Evolutionary conservation across 2,797 vertebrate species (phyloP).

Genomic region (Semotilus atromaculatus): DNA sequence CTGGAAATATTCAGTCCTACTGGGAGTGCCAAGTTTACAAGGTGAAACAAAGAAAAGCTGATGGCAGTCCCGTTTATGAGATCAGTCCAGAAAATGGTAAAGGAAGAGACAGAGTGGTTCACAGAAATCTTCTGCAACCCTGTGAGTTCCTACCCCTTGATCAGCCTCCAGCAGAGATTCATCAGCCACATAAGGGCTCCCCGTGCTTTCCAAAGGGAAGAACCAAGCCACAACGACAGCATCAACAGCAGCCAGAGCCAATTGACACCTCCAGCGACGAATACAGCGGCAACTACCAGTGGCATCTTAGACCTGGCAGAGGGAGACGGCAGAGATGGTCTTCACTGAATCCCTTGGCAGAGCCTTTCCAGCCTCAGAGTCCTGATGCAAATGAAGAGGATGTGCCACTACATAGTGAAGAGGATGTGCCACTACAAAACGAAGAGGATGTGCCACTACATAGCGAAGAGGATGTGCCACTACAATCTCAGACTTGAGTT

Average conservation of each 20-base stretch:
- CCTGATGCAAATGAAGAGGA: too few relatives aligned
- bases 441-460: too few relatives aligned
- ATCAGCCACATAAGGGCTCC: neutral
- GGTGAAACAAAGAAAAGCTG: too few relatives aligned
- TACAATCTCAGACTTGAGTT: too few relatives aligned
- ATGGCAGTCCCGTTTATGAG: too few relatives aligned
- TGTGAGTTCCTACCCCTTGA: conserved; percentile 36
- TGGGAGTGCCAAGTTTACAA: too few relatives aligned
- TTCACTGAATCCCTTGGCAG: neutral
- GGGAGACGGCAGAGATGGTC: neutral
- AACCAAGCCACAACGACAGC: neutral
- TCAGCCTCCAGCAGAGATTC: neutral
- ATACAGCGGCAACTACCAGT: neutral
- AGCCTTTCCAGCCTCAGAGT: neutral
- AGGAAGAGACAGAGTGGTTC: too few relatives aligned
- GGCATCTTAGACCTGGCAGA: neutral
- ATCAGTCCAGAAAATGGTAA: too few relatives aligned
- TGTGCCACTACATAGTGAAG: too few relatives aligned
- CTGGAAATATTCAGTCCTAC: too few relatives aligned
- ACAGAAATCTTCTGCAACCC: neutral
- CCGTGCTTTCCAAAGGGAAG: neutral
- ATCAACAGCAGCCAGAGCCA: neutral
- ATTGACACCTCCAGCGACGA: neutral
- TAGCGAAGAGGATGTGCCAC: too few relatives aligned
- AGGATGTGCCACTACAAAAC: too few relatives aligned